phyloP scores from a whole-genome alignment of 2,888 invertebrate species.

The Caenorhabditis sinica region DNA sequence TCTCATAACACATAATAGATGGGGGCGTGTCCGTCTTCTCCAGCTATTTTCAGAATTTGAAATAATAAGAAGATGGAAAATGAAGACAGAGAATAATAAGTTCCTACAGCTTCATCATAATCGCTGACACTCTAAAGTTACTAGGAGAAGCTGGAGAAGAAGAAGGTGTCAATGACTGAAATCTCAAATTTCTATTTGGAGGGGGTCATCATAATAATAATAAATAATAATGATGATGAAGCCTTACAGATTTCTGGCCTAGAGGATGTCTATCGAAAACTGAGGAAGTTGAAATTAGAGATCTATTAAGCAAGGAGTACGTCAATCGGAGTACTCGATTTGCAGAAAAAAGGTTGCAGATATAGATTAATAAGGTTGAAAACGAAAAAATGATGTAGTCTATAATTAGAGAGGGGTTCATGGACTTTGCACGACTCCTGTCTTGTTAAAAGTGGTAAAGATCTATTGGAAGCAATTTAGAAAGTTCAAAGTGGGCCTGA shows the following conservation, averaged over 20 bases:
- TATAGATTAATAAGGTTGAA: not conserved
- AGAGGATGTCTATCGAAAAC: slow-evolving; percentile 14
- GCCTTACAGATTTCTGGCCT: too few relatives aligned
- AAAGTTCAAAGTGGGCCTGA: too few relatives aligned
- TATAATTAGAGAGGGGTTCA: too few relatives aligned
- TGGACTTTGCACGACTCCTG: too few relatives aligned
- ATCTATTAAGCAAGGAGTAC: slow-evolving; percentile 27
- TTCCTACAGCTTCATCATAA: slow-evolving; percentile 20
- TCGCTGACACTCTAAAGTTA: slow-evolving; percentile 28
- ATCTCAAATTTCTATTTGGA: slow-evolving; percentile 28
- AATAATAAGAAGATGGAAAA: slow-evolving; percentile 8
- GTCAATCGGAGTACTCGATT: not conserved
- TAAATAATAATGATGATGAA: slow-evolving; percentile 36
- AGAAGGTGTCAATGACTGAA: slow-evolving; percentile 7
- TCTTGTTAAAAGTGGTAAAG: too few relatives aligned
- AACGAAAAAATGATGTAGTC: not conserved
- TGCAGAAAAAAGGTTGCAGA: not conserved
- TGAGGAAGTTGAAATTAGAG: slow-evolving; percentile 32
- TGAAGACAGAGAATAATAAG: slow-evolving; percentile 19
- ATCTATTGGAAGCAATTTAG: too few relatives aligned
- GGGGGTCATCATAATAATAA: slow-evolving; percentile 28
- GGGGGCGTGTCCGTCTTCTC: slow-evolving; percentile 11
- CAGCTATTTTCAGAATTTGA: slow-evolving; percentile 24
- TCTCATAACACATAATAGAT: slow-evolving; percentile 5
- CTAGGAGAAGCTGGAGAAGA: not conserved